Evolutionary conservation across 2,888 invertebrate species (phyloP), one percentile per base, ranked within the genome.

Genomic region (Pollenia labialis): DNA sequence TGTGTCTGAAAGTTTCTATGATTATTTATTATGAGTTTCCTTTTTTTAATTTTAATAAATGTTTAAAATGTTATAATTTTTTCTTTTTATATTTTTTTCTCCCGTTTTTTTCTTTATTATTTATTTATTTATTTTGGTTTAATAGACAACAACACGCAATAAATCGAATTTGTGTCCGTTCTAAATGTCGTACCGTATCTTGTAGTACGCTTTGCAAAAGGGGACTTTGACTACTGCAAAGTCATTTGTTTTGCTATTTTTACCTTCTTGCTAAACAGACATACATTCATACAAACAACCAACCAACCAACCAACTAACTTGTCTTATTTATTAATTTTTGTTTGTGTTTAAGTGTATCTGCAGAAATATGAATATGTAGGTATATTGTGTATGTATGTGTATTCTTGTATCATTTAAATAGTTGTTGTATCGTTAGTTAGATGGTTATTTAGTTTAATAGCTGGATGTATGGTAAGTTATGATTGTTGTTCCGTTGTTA

Each of bases 141-240:
- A 60, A 54, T 72, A 81, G 68, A 60, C 76, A 81, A 58, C 42
- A 58, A 74, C 87, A 87, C 84, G 84, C 87, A 87, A 84, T 84
- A 81, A 87, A 87, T 84, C 62, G 77, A 84, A 81, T 79, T 86
- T 60, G 48, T 84, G 56, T 77, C 72, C 71, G 77, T 81, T 81
- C 23, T 56, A 56, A 68, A 52, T 76, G 64, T 72, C 76, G 50
- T 64, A 77, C 81, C 81, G 72, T 74, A 12, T 64, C 23, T 12
- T 16, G 32, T 42, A n/a, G 79, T 72, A 77, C 72, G 74, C 69
- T 82, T 68, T 75, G 79, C n/a, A 62, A 75, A 85, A 75, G 87
- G 76, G 68, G 72, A 69, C 81, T 77, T 84, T 77, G 42, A 74
- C 77, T 68, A 84, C 77, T 87, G 84, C 76, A 68, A 81, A 84